Conservation (phyloP, 2,113 vertebrate species). For the Pterocles gutturalis region DNA sequence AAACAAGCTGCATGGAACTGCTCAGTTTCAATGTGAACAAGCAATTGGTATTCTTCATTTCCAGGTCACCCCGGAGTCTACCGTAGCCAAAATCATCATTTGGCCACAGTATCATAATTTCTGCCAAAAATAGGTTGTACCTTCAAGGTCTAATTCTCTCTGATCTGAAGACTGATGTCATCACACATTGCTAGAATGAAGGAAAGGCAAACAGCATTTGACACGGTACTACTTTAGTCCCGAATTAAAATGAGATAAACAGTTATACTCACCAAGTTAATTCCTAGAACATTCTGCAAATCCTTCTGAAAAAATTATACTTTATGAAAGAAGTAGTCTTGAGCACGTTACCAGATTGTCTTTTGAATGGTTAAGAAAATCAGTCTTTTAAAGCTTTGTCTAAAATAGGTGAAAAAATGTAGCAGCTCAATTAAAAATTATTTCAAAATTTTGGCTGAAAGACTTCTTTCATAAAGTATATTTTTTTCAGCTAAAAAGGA, state of each 20-base stretch:
- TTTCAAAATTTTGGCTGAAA: background rate
- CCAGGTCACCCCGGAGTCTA: background rate
- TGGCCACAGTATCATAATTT: background rate
- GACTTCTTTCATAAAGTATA: no score
- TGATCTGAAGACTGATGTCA: background rate
- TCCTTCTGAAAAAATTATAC: background rate
- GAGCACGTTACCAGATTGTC: background rate
- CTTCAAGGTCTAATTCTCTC: background rate
- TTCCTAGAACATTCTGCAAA: background rate
- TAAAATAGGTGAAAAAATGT: background rate
- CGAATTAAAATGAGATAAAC: background rate
- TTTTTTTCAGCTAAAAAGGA: background rate
- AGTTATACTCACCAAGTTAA: background rate
- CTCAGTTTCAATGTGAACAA: background rate
- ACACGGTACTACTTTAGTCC: background rate
- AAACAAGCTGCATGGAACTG: background rate
- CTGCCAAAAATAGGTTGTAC: background rate
- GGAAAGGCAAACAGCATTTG: background rate
- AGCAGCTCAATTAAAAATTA: background rate
- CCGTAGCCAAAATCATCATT: background rate
- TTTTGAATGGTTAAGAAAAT: background rate
- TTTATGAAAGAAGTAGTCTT: background rate
- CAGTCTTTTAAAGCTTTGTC: background rate
- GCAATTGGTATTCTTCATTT: background rate
- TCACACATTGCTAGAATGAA: background rate